Percentiles rank a stretch among this genome's conserved stretches.
Evolutionary conservation across 2,797 vertebrate species (phyloP).

Genomic region (Micropoecilia bifurca): DNA sequence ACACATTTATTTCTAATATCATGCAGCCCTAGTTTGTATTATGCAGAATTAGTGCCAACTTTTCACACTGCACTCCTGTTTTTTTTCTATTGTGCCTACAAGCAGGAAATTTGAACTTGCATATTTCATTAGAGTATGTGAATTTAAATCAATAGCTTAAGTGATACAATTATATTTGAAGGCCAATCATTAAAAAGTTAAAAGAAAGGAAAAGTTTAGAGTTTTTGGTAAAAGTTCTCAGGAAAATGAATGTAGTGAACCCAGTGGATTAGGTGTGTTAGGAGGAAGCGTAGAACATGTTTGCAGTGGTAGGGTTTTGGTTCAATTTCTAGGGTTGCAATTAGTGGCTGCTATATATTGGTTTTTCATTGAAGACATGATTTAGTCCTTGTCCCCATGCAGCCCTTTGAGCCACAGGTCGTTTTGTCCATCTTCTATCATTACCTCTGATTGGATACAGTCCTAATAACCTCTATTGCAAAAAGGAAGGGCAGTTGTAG

Average conservation of each 20-base stretch:
- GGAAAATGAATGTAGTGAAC: neutral
- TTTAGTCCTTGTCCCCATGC: neutral
- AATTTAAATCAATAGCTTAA: neutral
- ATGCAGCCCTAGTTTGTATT: neutral
- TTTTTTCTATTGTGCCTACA: neutral
- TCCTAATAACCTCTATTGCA: conserved; percentile 4
- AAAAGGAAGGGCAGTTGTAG: neutral
- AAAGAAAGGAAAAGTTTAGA: neutral
- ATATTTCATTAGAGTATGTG: neutral
- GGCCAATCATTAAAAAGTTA: neutral
- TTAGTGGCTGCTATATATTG: neutral
- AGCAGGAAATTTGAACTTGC: neutral
- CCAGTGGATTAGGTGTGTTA: neutral
- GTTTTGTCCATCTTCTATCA: conserved; percentile 5
- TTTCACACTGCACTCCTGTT: neutral
- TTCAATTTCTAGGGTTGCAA: neutral
- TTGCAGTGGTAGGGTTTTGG: neutral
- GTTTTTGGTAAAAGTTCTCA: neutral
- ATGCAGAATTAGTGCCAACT: neutral
- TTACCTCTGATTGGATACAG: conserved; percentile 5
- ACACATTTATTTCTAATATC: neutral
- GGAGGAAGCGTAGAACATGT: neutral
- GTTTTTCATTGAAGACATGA: neutral
- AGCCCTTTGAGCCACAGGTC: neutral
- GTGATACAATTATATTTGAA: neutral